These are phyloP conservation scores for Sus cebifrons DNA, from an alignment of 2,797 vertebrate genomes.

Conservation along the genomic window DNA sequence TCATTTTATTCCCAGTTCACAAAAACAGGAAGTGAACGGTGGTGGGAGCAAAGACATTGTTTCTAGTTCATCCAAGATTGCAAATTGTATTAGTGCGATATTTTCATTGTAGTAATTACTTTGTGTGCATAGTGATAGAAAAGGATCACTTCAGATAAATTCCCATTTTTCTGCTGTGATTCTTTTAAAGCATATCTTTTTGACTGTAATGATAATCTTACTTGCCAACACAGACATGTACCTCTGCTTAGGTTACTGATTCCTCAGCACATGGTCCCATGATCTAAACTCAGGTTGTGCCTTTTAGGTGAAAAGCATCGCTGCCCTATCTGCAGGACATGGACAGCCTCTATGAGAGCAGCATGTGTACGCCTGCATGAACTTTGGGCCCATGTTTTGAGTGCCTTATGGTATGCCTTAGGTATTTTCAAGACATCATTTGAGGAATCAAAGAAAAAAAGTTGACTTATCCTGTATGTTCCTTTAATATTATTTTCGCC, in stretches of 20 bases:
- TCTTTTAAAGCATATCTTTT: constrained; percentile 52
- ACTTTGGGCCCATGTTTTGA: background rate
- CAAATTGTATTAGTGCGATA: background rate
- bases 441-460: constrained; percentile 49
- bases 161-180: background rate
- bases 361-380: background rate
- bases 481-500: constrained; percentile 65
- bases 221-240: background rate
- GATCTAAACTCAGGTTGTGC: background rate
- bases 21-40: constrained; percentile 50
- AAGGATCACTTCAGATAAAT: constrained; percentile 37
- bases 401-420: background rate
- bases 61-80: constrained; percentile 65
- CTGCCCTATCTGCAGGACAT: background rate
- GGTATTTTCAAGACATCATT: constrained; percentile 37
- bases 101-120: constrained; percentile 23
- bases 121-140: background rate
- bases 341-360: background rate
- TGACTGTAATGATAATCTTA: background rate
- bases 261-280: background rate
- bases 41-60: constrained; percentile 29
- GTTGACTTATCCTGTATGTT: background rate
- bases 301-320: background rate
- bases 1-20: constrained; percentile 80
- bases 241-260: background rate